phyloP scores from a whole-genome alignment of 1,140 invertebrate species.

The Brachionus paranguensis region DNA sequence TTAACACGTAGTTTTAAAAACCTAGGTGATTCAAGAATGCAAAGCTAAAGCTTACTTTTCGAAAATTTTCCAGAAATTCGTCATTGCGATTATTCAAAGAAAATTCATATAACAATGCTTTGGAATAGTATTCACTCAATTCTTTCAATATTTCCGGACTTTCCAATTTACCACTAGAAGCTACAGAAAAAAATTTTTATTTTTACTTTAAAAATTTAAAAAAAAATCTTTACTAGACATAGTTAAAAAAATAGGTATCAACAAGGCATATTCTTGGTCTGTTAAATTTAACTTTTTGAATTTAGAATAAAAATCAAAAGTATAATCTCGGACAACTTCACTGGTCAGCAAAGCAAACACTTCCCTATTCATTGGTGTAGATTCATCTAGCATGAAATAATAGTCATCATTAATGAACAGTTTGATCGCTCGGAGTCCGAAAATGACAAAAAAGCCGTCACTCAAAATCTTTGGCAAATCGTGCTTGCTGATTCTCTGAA shows the following conservation, averaged over 20 bases:
- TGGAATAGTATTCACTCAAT: background rate
- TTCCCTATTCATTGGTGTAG: background rate
- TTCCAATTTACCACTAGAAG: background rate
- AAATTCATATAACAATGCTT: background rate
- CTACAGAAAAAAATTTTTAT: background rate
- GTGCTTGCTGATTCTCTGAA: background rate
- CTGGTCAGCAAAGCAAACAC: background rate
- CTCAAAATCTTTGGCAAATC: background rate
- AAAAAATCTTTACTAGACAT: background rate
- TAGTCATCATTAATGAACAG: background rate
- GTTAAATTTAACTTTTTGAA: background rate
- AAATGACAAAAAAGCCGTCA: background rate
- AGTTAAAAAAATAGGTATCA: background rate
- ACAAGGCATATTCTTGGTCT: background rate
- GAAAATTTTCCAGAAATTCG: conserved; percentile 20
- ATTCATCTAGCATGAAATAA: conserved; percentile 14
- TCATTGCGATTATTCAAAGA: background rate
- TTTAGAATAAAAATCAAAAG: conserved; percentile 26
- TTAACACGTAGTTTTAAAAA: too few species aligned
- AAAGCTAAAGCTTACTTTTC: background rate
- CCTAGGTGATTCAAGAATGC: too few species aligned
- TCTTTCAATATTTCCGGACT: background rate
- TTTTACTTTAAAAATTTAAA: background rate
- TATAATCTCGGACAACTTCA: background rate
- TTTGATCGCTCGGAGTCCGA: background rate